phyloP scores from a whole-genome alignment of 2,797 vertebrate genomes.

The Alectoris magna region DNA sequence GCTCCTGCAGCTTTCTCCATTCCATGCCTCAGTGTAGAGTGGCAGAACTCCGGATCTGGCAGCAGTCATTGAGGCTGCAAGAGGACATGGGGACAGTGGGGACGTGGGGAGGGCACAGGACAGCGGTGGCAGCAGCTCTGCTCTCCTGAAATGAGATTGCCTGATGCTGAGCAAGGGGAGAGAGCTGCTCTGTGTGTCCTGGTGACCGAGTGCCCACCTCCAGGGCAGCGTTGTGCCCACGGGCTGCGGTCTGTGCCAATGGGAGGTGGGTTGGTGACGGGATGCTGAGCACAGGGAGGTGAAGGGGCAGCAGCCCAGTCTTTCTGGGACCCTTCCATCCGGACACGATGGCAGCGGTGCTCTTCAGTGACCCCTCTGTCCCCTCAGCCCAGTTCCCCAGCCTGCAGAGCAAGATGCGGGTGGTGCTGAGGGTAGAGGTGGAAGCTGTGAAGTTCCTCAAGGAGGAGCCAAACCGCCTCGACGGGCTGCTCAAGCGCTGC shows the following conservation, averaged over 20 bases:
- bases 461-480: constrained; percentile 95
- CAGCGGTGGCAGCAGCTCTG: neutral
- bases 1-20: neutral
- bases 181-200: neutral
- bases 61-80: neutral
- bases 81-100: neutral
- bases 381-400: constrained; percentile 93
- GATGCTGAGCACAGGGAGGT: neutral
- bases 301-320: neutral
- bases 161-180: neutral
- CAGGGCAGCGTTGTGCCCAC: neutral
- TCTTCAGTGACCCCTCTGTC: neutral
- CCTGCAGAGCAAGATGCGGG: constrained; percentile 98
- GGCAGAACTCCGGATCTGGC: neutral
- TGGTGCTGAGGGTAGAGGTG: constrained; percentile 96
- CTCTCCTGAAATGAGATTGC: neutral
- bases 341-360: too few relatives aligned
- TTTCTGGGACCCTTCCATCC: neutral
- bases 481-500: constrained; percentile 95
- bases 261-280: neutral
- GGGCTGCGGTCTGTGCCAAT: accelerated
- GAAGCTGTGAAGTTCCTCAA: constrained; percentile 98
- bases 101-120: too few relatives aligned
- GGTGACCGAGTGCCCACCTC: neutral
- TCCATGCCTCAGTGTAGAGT: neutral